These are phyloP conservation scores for Drosophila nr. fundita DNA, from an alignment of 2,888 invertebrate species.

Conservation along the genomic window DNA sequence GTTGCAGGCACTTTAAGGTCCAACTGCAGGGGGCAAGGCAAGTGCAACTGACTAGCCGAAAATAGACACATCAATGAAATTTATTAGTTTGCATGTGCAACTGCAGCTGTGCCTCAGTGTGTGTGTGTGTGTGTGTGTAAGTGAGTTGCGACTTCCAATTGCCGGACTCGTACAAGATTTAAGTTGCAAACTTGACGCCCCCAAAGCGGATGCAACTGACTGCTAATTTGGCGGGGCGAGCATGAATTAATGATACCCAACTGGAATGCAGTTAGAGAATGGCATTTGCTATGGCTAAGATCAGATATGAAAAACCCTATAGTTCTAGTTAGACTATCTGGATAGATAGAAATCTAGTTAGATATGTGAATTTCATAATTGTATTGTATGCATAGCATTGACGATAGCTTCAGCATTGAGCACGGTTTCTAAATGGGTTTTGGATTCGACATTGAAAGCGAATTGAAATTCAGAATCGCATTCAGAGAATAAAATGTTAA, in stretches of 20 bases:
- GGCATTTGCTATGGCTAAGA: neutral
- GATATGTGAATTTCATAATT: neutral
- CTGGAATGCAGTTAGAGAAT: constrained; percentile 1
- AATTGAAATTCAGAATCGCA: neutral
- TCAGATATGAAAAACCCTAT: neutral
- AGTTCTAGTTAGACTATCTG: neutral
- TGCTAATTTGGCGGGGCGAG: constrained; percentile 66
- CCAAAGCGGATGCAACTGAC: constrained; percentile 67
- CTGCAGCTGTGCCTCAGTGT: constrained; percentile 53
- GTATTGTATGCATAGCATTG: neutral
- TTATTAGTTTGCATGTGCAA: constrained; percentile 82
- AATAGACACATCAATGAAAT: constrained; percentile 84
- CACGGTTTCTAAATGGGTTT: neutral
- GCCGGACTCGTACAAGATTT: constrained; percentile 62
- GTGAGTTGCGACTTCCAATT: constrained; percentile 56
- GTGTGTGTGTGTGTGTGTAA: constrained; percentile 30
- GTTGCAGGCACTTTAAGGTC: constrained; percentile 71
- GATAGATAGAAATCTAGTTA: neutral
- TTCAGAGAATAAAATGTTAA: neutral
- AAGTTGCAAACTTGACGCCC: constrained; percentile 48
- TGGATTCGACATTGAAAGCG: neutral
- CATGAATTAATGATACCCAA: constrained; percentile 53
- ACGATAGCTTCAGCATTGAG: neutral
- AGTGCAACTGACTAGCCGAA: constrained; percentile 48
- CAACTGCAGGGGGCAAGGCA: constrained; percentile 7